phyloP scores from a whole-genome alignment of 2,113 vertebrate genomes.

The Mormyrus lacerda region DNA sequence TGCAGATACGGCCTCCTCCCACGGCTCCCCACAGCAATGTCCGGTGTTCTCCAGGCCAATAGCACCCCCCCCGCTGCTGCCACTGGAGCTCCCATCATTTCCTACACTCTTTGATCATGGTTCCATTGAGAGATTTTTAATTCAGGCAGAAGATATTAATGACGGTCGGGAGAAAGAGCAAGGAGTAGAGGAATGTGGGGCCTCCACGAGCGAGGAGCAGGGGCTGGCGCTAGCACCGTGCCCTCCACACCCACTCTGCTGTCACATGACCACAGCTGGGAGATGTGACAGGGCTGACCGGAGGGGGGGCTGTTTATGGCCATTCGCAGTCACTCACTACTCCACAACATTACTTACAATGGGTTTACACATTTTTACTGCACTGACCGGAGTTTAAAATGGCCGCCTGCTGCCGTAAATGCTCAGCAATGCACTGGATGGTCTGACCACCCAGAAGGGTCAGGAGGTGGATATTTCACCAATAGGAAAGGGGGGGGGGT shows the following conservation, averaged over 20 bases:
- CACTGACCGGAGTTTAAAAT: not conserved
- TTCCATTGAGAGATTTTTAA: slow-evolving; percentile 47
- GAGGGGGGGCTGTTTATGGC: not conserved
- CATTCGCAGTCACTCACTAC: not conserved
- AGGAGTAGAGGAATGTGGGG: not conserved
- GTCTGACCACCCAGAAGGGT: not conserved
- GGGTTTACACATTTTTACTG: not conserved
- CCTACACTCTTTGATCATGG: slow-evolving; percentile 48
- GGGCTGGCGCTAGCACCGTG: not conserved
- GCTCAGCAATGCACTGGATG: not conserved
- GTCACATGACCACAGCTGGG: not conserved
- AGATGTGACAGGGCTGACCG: not conserved
- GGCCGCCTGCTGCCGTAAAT: not conserved
- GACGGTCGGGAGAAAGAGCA: slow-evolving; percentile 2
- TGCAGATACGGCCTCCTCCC: not conserved
- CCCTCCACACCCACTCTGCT: not conserved
- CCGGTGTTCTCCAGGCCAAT: not conserved
- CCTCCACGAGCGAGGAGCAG: not conserved
- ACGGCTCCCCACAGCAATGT: not conserved
- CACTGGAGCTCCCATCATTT: slow-evolving; percentile 32
- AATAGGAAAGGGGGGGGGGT: not conserved
- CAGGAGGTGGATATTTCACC: not conserved
- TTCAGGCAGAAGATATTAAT: slow-evolving; percentile 47
- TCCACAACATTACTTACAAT: not conserved
- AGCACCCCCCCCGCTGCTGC: slow-evolving; percentile 13